These are phyloP conservation scores for Catonia carolina DNA, from an alignment of 2,888 invertebrate species.

Conservation along the genomic window DNA sequence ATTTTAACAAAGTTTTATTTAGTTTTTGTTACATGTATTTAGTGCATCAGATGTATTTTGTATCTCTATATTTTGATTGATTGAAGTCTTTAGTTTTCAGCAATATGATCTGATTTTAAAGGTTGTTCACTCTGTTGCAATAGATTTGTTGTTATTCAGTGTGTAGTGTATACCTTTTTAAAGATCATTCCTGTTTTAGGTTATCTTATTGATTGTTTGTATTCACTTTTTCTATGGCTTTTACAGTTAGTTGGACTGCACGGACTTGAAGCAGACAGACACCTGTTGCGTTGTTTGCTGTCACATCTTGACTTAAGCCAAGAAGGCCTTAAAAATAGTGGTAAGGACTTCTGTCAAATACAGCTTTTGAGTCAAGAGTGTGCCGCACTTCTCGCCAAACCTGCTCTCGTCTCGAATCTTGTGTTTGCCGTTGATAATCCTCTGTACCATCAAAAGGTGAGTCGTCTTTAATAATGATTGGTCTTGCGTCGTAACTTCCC, in stretches of 20 bases:
- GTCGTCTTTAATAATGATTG: constrained; percentile 18
- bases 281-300: constrained; percentile 90
- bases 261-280: constrained; percentile 95
- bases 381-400: constrained; percentile 70
- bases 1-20: no score
- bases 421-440: constrained; percentile 84
- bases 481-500: neutral
- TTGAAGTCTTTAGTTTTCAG: no score
- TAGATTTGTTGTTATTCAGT: no score
- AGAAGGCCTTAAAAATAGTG: constrained; percentile 39
- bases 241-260: constrained; percentile 78
- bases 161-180: no score
- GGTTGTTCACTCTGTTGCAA: no score
- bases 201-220: no score
- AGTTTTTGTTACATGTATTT: no score
- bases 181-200: no score
- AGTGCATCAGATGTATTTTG: no score
- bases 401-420: constrained; percentile 78
- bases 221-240: no score
- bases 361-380: constrained; percentile 74
- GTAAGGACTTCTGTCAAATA: constrained; percentile 50
- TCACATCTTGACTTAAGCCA: constrained; percentile 78
- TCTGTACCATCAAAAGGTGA: constrained; percentile 65
- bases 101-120: no score
- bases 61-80: no score